Percentiles rank a stretch among this genome's conserved stretches.
These are phyloP conservation scores for Ichneumoninae sp. DNA, from an alignment of 2,888 invertebrate species.

Conservation along the genomic window DNA sequence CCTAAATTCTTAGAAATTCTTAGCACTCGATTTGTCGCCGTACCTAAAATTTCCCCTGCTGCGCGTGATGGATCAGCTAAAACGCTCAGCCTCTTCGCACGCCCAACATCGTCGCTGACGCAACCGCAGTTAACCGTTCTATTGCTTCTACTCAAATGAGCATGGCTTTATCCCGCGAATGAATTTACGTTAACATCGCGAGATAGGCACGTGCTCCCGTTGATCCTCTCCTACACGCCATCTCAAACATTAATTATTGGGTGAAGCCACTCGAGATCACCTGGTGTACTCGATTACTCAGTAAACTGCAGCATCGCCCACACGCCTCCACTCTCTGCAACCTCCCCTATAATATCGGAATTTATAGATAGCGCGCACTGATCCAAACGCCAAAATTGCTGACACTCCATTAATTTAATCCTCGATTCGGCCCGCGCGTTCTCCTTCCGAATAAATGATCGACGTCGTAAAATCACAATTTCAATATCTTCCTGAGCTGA, in stretches of 20 bases:
- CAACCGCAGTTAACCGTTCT: slow-evolving; percentile 5
- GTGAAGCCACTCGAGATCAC: slow-evolving; percentile 29
- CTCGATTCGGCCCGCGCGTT: neutral
- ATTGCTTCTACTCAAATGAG: slow-evolving; percentile 26
- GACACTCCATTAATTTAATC: slow-evolving; percentile 23
- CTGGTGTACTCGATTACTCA: slow-evolving; percentile 32
- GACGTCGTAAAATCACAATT: slow-evolving; percentile 15
- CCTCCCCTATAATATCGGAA: slow-evolving; percentile 2
- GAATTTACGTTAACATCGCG: slow-evolving; percentile 32
- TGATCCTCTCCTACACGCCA: slow-evolving; percentile 14
- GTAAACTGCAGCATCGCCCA: slow-evolving; percentile 25
- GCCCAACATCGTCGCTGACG: neutral
- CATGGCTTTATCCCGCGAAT: slow-evolving; percentile 27
- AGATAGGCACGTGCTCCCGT: slow-evolving; percentile 2
- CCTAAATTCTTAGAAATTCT: neutral
- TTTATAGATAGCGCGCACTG: neutral
- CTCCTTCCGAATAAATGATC: neutral
- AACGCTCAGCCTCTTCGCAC: neutral
- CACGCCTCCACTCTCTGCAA: neutral
- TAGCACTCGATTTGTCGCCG: neutral
- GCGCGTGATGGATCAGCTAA: neutral
- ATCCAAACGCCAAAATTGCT: slow-evolving; percentile 4
- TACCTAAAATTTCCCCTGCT: neutral
- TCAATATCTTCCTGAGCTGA: slow-evolving; percentile 13
- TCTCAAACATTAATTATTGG: slow-evolving; percentile 40